phyloP scores from a whole-genome alignment of 2,113 vertebrate genomes.

The Calidris pugnax region DNA sequence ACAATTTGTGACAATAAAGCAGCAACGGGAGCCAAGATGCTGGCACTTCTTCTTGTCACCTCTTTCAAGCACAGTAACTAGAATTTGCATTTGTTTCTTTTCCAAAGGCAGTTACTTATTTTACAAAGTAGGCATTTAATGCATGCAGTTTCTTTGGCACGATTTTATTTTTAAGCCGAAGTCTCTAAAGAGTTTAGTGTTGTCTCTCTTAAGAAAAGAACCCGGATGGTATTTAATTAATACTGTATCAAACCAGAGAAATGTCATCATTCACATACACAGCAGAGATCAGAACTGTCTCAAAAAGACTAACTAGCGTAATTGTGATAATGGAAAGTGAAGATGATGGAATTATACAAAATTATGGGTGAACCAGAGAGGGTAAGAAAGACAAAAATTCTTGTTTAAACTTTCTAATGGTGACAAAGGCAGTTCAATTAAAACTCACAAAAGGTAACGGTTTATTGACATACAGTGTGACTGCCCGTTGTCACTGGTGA shows the following conservation, averaged over 20 bases:
- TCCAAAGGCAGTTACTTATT: conserved; percentile 50
- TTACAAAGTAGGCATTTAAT: conserved; percentile 27
- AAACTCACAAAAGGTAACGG: background rate
- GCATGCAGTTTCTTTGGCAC: background rate
- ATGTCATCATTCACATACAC: background rate
- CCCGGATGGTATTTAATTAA: background rate
- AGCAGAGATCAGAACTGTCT: background rate
- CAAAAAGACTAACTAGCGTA: background rate
- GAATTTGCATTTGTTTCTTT: conserved; percentile 51
- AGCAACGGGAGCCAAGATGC: conserved; percentile 45
- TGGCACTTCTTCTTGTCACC: conserved; percentile 49
- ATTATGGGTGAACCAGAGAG: background rate
- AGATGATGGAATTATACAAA: background rate
- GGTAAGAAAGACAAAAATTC: background rate
- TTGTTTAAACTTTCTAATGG: background rate
- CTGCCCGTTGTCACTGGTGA: background rate
- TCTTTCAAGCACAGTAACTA: conserved; percentile 35
- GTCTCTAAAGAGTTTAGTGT: background rate
- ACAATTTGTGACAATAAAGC: conserved; percentile 68
- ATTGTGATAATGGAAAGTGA: background rate
- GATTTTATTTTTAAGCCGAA: background rate
- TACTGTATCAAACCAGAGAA: background rate
- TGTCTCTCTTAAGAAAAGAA: background rate
- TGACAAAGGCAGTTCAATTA: background rate
- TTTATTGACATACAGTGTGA: background rate